These are phyloP conservation scores for Diachasma alloeum DNA, from an alignment of 1,140 invertebrate genomes.

Conservation along the genomic window DNA sequence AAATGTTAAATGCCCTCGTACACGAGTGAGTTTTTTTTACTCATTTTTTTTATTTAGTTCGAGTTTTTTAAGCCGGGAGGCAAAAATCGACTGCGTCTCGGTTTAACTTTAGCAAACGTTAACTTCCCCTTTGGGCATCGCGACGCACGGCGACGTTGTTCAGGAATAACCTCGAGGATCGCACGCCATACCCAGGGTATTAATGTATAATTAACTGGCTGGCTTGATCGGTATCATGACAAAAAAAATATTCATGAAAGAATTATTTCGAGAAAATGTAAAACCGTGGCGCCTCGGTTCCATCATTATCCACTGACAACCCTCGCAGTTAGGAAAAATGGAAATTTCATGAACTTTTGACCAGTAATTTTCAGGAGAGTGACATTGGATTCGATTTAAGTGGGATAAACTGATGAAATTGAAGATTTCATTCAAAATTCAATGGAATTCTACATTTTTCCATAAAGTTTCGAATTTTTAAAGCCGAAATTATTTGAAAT, in stretches of 20 bases:
- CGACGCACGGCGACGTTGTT: neutral
- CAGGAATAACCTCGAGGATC: constrained; percentile 41
- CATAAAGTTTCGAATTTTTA: no score
- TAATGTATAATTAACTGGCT: constrained; percentile 65
- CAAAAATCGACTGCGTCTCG: neutral
- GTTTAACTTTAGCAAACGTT: neutral
- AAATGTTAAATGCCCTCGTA: constrained; percentile 36
- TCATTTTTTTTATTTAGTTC: neutral
- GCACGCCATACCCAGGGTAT: constrained; percentile 56
- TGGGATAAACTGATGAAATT: no score
- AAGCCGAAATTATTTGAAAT: no score
- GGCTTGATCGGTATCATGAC: constrained; percentile 57
- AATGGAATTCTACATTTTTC: no score
- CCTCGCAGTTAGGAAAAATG: no score
- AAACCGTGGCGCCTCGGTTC: neutral
- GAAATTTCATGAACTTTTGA: no score
- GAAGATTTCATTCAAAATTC: no score
- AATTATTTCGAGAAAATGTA: constrained; percentile 36
- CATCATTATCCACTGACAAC: neutral
- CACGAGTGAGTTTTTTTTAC: neutral
- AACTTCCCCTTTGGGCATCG: constrained; percentile 23
- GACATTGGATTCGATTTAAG: no score
- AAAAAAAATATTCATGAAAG: constrained; percentile 42
- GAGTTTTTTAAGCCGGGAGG: neutral
- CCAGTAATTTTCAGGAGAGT: no score